A percentile compares a stretch with the other conserved stretches of the same genome.
These are phyloP conservation scores for Strigamia crassipes DNA, from an alignment of 2,888 invertebrate genomes.

Conservation along the genomic window DNA sequence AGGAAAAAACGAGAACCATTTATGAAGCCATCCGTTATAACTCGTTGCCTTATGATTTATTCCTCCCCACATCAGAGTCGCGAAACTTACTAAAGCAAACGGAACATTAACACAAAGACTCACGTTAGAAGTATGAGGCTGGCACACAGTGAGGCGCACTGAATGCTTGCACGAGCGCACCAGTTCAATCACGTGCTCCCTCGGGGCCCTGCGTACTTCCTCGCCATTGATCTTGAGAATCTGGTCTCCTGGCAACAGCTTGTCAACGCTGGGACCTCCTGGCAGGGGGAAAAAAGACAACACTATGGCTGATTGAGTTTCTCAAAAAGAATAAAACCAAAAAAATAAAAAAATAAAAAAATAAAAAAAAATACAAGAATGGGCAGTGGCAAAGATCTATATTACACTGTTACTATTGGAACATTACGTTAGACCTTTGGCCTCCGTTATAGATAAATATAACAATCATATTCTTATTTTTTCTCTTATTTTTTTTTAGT, in stretches of 20 bases:
- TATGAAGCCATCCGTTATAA: no score
- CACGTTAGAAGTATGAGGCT: conserved; percentile 73
- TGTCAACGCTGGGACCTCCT: conserved; percentile 88
- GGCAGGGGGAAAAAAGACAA: conserved; percentile 28
- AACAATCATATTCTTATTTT: neutral
- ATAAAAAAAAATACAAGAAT: neutral
- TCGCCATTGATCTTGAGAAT: conserved; percentile 88
- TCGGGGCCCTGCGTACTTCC: conserved; percentile 81
- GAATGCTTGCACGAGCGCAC: conserved; percentile 79
- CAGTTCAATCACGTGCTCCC: conserved; percentile 86
- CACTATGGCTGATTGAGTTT: conserved; percentile 16
- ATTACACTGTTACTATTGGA: neutral
- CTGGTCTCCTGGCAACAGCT: conserved; percentile 88
- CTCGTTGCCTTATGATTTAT: neutral
- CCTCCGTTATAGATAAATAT: neutral
- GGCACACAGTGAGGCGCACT: conserved; percentile 79
- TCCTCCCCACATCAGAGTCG: neutral
- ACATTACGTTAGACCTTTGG: neutral
- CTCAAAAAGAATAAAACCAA: neutral
- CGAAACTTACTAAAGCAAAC: neutral
- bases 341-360: neutral
- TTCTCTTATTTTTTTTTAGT: neutral
- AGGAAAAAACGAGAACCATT: no score
- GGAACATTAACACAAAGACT: conserved; percentile 54
- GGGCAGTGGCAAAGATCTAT: neutral